A percentile compares a stretch with the other conserved stretches of the same genome.
phyloP scores from a whole-genome alignment of 2,797 vertebrate genomes.

The Hoplostethus atlanticus region DNA sequence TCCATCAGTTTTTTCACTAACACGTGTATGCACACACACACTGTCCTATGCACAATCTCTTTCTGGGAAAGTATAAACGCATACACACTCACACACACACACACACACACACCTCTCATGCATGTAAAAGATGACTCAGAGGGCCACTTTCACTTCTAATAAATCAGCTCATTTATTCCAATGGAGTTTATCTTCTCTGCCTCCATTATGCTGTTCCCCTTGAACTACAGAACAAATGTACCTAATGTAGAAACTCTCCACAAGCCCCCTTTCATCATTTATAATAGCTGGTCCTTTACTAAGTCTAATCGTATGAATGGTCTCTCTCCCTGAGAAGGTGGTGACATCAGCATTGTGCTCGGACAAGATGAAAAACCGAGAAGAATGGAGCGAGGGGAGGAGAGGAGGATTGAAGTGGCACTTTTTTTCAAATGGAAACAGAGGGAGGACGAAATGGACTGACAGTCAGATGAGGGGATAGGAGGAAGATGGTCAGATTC shows the following conservation, averaged over 20 bases:
- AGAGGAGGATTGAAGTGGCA: conserved; percentile 47
- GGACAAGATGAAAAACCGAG: conserved; percentile 63
- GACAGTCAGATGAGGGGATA: conserved; percentile 55
- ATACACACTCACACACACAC: too few relatives aligned
- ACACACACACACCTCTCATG: neutral
- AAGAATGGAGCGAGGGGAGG: conserved; percentile 36
- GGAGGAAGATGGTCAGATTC: conserved; percentile 72
- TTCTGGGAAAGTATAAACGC: too few relatives aligned
- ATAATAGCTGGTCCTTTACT: too few relatives aligned
- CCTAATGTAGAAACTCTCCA: neutral
- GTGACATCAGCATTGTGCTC: conserved; percentile 41
- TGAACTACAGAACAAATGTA: neutral
- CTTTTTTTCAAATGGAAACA: conserved; percentile 65
- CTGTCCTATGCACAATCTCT: too few relatives aligned
- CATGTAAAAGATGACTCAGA: neutral
- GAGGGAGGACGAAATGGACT: conserved; percentile 53
- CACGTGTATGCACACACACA: too few relatives aligned
- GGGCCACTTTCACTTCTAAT: neutral
- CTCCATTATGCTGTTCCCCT: neutral
- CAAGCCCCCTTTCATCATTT: too few relatives aligned
- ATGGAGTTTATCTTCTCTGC: neutral
- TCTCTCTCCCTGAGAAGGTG: too few relatives aligned
- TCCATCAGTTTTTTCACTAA: conserved; percentile 8
- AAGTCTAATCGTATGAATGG: too few relatives aligned
- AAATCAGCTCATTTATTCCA: neutral